Base-by-base conservation (phyloP, 2,113 vertebrate genomes). In the Sturnira hondurensis region DNA sequence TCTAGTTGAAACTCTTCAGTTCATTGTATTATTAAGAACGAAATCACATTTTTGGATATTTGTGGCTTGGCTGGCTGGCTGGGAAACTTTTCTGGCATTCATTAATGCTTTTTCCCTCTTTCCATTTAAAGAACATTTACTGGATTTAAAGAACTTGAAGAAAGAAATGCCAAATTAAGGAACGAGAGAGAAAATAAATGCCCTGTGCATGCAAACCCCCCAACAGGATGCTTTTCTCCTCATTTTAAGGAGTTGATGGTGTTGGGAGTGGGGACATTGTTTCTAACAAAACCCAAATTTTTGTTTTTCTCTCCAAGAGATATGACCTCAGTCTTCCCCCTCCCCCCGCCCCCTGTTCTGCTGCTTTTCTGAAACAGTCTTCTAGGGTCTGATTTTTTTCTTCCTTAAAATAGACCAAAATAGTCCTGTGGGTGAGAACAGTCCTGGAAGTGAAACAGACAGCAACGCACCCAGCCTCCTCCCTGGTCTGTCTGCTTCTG, bases 41-140 rank as follows among this genome's bases (percentile, higher is more conserved):
- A 93, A 97, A 95, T 93, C 28, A 76, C 86, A 97, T 97, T 95
- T 92, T 95, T 86, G 91, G 90, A 86, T 96, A 81, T 61, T 85
- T 96, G 86, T 94, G 91, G 96, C 96, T 98, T 98, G 97, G 94
- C 97, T 96, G 85, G 24, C 76, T 88, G 93, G 84, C 77, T 96
- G 63, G 95, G 71, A 98, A 97, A 96, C 67, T 74, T 68, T 97
- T 74, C 93, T 96, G 52, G 88, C 94, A 97, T 93, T 88, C 92
- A 76, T 90, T 81, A 97, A 96, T 91, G 41, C 31, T 96, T 96
- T 96, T 96, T 54, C 4, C 50, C 50, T 16, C 50, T 96, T 95
- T 97, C 91, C 85, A 58, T 95, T 97, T 95, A 86, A 97, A 97
- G 92, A 97, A 80, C 5, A 86, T 96, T 97, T 96, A 92, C 97